Conservation (phyloP, 2,113 vertebrate species). For the Astur gentilis region DNA sequence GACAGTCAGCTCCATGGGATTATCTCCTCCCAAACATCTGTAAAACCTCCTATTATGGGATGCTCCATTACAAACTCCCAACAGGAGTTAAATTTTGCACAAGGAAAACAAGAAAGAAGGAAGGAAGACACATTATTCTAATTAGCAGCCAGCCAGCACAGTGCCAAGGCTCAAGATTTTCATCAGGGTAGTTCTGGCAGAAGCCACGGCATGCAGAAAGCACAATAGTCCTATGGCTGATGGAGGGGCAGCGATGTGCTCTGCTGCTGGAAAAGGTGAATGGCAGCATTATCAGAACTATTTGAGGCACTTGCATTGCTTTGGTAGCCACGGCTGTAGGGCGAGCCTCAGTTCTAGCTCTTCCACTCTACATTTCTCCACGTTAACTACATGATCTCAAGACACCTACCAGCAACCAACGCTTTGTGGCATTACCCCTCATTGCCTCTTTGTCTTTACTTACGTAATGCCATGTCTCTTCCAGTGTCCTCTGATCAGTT, state of each 20-base stretch:
- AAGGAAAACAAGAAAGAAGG: neutral
- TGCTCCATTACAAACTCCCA: neutral
- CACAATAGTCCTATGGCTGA: neutral
- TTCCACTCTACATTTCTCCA: neutral
- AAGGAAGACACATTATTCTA: neutral
- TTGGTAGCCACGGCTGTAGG: neutral
- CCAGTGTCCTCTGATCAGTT: neutral
- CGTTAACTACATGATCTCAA: neutral
- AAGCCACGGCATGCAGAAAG: neutral
- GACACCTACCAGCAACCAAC: neutral
- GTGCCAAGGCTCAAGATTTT: neutral
- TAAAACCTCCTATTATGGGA: neutral
- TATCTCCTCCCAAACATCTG: neutral
- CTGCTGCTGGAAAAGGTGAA: neutral
- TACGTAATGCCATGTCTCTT: neutral
- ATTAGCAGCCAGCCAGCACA: neutral
- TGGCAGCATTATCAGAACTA: neutral
- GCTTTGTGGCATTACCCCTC: neutral
- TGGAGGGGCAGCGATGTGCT: neutral
- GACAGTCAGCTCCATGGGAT: neutral
- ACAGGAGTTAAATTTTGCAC: neutral
- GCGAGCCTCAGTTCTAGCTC: neutral
- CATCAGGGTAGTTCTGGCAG: neutral
- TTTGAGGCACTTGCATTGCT: neutral
- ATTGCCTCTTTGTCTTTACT: neutral